Evolutionary conservation across 2,113 vertebrate genomes (phyloP).

Genomic region (Bagarius yarrelli): DNA sequence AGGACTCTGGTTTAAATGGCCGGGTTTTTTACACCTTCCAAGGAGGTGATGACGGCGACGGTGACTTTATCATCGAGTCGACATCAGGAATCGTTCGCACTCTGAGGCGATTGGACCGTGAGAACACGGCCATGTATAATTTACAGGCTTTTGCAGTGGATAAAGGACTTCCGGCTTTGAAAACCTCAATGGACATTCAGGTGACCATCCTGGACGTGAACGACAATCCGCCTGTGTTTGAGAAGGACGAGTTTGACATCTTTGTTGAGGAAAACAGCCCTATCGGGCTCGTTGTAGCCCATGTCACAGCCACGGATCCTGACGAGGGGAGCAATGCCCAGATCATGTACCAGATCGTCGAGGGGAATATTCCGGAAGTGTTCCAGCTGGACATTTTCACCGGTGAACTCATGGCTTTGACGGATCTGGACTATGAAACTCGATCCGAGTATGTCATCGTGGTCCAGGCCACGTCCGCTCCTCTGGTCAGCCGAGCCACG

Average conservation of each 20-base stretch:
- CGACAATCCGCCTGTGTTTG: conserved; percentile 92
- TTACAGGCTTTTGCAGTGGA: conserved; percentile 85
- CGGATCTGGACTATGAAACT: conserved; percentile 89
- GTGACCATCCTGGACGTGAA: conserved; percentile 89
- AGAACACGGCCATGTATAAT: conserved; percentile 83
- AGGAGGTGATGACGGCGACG: conserved; percentile 88
- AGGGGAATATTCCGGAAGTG: conserved; percentile 94
- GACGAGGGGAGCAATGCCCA: conserved; percentile 95
- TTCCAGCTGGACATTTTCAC: conserved; percentile 97
- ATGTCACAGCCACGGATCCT: conserved; percentile 87
- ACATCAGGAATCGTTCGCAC: conserved; percentile 92
- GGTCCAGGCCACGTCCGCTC: conserved; percentile 93
- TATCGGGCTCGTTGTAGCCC: conserved; percentile 87
- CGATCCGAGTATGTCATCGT: conserved; percentile 87
- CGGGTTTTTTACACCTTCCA: conserved; percentile 94
- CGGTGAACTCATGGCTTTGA: conserved; percentile 86
- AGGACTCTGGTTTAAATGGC: conserved; percentile 88
- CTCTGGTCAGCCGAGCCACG: conserved; percentile 89
- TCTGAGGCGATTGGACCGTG: conserved; percentile 85
- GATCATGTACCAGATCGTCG: conserved; percentile 97
- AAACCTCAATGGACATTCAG: conserved; percentile 81
- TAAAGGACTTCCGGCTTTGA: conserved; percentile 83
- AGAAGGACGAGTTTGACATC: conserved; percentile 90
- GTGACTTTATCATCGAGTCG: conserved; percentile 93
- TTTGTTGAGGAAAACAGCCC: conserved; percentile 95